phyloP scores from a whole-genome alignment of 2,797 vertebrate species.

The Anableps anableps region DNA sequence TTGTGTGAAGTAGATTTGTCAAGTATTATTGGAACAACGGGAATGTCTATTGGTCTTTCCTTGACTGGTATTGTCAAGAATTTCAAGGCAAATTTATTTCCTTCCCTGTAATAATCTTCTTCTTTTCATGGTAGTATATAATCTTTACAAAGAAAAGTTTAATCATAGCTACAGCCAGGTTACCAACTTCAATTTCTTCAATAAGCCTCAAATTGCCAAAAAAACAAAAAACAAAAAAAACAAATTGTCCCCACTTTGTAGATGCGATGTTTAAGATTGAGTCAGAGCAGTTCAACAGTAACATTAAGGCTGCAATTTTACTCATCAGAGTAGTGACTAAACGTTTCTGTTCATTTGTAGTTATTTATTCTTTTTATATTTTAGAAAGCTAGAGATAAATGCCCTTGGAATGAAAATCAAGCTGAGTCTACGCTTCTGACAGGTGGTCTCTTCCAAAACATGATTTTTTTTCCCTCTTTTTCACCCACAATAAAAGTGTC shows the following conservation, averaged over 20 bases:
- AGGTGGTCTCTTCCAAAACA: not conserved
- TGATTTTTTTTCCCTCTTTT: not conserved
- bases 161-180: slow-evolving; percentile 2
- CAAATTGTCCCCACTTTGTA: not conserved
- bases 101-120: slow-evolving; percentile 14
- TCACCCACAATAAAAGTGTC: not conserved
- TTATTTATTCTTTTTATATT: not conserved
- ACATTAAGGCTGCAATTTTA: not conserved
- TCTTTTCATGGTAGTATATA: not conserved
- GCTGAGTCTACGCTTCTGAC: not conserved
- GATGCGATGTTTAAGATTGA: slow-evolving; percentile 6
- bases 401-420: not conserved
- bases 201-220: not conserved
- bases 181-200: slow-evolving; percentile 1
- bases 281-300: slow-evolving; percentile 10
- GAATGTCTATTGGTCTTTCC: slow-evolving; percentile 64
- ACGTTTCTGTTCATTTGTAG: not conserved
- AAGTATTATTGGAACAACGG: slow-evolving; percentile 72
- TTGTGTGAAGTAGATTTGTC: slow-evolving; percentile 75
- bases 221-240: too few species aligned
- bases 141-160: slow-evolving; percentile 1
- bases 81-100: slow-evolving; percentile 29
- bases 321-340: not conserved
- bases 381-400: not conserved
- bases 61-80: slow-evolving; percentile 55